Evolutionary conservation across 2,888 invertebrate species (phyloP), one percentile per base, ranked within the genome.

Genomic region (Conops quadrifasciatus): DNA sequence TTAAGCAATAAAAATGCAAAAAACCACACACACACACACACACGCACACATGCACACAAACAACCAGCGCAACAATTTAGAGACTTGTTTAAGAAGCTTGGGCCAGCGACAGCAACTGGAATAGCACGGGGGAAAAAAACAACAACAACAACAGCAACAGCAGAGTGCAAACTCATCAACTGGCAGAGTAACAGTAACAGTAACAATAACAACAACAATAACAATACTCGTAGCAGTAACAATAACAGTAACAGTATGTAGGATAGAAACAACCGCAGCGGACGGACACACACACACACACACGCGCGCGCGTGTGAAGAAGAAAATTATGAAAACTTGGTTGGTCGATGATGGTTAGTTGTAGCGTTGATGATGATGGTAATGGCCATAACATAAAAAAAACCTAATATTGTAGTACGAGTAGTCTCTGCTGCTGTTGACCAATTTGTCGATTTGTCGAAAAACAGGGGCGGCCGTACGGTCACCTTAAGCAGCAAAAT

Each of bases 1-100:
- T 68, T 68, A 47, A 67, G 66, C 36, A 62, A 64, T 65, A 65
- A 64, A 64, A 64, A 45, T 43, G 45, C 43, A 26, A 36, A 24
- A 45, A 63, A 45, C 19, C 36, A 36, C 9, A 36, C 4, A 36
- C 36, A 36, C 36, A 36, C 36, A 36, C 36, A 36, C 36, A 36
- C 36, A 36, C 36, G 9, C 9, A 36, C 36, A 56, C 26, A 56
- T 21, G 24, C 15, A 56, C 13, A 4, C 45, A 63, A 5, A 63
- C 19, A 24, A 47, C 47, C 51, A 51, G 7, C 21, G 28, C 51
- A 66, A 58, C 58, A 58, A 21, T 66, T 66, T 28, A 66, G 21
- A 66, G 21, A 51, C n/a, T 53, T 66, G 49, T 19, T 53, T 51
- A 51, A n/a, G n/a, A n/a, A 30, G 66, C 66, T 51, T 59, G 49